These are phyloP conservation scores for Psilanteris sp. DNA, from an alignment of 1,140 invertebrate genomes.

Conservation along the genomic window DNA sequence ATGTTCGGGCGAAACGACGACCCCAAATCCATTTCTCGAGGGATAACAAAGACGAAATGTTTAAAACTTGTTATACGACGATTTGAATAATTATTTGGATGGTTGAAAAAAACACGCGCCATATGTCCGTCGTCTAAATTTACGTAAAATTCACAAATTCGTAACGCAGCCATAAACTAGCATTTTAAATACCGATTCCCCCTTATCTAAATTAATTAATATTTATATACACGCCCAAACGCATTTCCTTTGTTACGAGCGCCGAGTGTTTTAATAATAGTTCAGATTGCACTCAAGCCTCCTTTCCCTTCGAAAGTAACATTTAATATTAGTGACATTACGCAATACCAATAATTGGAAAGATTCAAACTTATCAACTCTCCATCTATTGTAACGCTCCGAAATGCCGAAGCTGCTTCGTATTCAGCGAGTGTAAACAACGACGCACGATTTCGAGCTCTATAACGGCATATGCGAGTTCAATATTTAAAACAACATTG, in stretches of 20 bases:
- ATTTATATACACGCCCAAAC: background rate
- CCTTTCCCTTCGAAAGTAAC: background rate
- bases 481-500: constrained; percentile 31
- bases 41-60: constrained; percentile 23
- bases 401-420: background rate
- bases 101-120: constrained; percentile 27
- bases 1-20: constrained; percentile 1
- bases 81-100: constrained; percentile 38
- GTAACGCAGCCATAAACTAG: constrained; percentile 1
- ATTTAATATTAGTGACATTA: background rate
- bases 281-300: too few species aligned
- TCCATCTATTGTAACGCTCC: constrained; percentile 19
- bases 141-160: constrained; percentile 24
- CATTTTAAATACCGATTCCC: background rate
- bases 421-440: constrained; percentile 16
- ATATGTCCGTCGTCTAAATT: constrained; percentile 28
- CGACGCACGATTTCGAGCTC: constrained; percentile 5
- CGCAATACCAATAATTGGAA: background rate
- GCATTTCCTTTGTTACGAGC: background rate
- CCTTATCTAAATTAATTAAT: constrained; percentile 8
- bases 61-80: constrained; percentile 38
- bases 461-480: constrained; percentile 14
- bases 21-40: constrained; percentile 11
- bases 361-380: background rate
- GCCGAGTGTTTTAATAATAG: background rate